Evolutionary conservation across 2,797 vertebrate genomes (phyloP).

Genomic region (Basileuterus tristriatus): DNA sequence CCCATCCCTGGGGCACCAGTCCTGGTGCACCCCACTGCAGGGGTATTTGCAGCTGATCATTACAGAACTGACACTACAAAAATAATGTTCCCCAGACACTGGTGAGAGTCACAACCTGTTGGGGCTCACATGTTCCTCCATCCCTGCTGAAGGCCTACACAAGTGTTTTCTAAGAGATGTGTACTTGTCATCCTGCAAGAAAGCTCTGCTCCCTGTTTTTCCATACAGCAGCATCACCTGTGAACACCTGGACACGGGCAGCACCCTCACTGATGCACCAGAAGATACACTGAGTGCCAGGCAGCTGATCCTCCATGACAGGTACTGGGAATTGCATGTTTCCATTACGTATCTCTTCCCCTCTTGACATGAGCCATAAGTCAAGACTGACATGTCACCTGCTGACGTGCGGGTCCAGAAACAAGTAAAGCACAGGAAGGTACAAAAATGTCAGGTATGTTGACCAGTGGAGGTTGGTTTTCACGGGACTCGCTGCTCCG

Average conservation of each 20-base stretch:
- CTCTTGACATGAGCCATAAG: background rate
- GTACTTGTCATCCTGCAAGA: fast-evolving
- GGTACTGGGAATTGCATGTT: fast-evolving
- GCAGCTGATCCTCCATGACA: background rate
- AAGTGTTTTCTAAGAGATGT: background rate
- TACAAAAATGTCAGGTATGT: background rate
- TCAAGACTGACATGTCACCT: background rate
- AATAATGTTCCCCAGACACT: no score
- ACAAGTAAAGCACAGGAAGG: fast-evolving
- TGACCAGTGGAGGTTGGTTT: fast-evolving
- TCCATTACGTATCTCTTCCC: background rate
- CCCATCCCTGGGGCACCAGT: background rate
- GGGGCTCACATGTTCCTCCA: background rate
- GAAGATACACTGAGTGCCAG: fast-evolving
- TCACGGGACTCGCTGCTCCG: background rate
- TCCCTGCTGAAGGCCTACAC: background rate
- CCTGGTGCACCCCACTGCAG: background rate
- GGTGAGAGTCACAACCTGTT: background rate
- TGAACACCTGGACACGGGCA: fast-evolving
- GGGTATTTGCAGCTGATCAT: fast-evolving
- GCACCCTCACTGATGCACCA: background rate
- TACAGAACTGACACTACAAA: background rate
- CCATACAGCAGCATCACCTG: background rate
- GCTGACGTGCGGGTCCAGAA: fast-evolving
- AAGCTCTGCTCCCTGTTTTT: background rate